Evolutionary conservation across 2,113 vertebrate genomes (phyloP).

Genomic region (Sclerurus mexicanus): DNA sequence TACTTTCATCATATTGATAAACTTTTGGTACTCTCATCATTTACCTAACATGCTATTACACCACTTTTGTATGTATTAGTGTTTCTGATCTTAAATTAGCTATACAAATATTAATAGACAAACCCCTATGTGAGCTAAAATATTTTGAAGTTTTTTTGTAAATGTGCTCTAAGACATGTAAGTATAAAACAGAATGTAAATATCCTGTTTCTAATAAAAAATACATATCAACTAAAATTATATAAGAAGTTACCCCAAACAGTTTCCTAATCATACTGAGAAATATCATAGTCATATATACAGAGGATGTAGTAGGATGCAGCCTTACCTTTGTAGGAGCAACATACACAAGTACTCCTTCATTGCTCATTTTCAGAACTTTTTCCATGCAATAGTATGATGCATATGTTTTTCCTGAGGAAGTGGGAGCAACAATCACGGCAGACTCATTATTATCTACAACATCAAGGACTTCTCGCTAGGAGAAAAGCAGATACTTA

Average conservation of each 20-base stretch:
- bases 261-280: background rate
- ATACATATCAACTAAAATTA: background rate
- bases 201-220: background rate
- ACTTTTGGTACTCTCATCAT: background rate
- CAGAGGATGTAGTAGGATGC: background rate
- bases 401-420: constrained; percentile 76
- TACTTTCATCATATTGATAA: background rate
- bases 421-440: constrained; percentile 74
- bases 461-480: constrained; percentile 74
- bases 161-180: background rate
- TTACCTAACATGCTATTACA: background rate
- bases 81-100: background rate
- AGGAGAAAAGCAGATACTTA: background rate
- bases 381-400: constrained; percentile 79
- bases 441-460: constrained; percentile 77
- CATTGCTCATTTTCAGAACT: constrained; percentile 61
- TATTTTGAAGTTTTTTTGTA: background rate
- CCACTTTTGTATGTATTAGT: background rate
- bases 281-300: background rate
- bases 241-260: background rate
- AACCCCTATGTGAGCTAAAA: background rate
- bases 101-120: background rate
- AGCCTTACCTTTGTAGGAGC: constrained; percentile 75
- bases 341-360: constrained; percentile 71
- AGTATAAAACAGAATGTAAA: background rate